Conservation (phyloP, 2,888 invertebrate species). For the Acrobasis consociella region DNA sequence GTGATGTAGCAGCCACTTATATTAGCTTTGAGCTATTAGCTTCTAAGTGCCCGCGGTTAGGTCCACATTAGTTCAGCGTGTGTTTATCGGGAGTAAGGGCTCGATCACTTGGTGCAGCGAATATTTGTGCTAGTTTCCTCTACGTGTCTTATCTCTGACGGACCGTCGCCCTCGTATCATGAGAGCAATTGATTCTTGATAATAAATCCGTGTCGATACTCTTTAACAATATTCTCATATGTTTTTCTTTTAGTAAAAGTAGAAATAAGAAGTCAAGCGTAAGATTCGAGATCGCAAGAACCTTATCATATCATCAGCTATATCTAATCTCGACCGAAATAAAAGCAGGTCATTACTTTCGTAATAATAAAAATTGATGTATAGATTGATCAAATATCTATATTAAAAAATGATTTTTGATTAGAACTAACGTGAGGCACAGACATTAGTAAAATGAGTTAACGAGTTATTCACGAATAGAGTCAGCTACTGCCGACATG, state of each 20-base stretch:
- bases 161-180: conserved; percentile 39
- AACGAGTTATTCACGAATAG: no score
- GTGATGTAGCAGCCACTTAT: conserved; percentile 36
- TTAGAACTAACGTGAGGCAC: no score
- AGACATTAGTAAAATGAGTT: no score
- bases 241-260: not conserved
- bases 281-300: no score
- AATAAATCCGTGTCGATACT: conserved; percentile 38
- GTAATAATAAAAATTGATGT: no score
- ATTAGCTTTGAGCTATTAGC: conserved; percentile 43
- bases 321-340: no score
- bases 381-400: no score
- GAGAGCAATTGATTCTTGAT: conserved; percentile 58
- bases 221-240: not conserved
- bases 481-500: no score
- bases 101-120: conserved; percentile 46
- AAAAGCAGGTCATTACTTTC: no score
- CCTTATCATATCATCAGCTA: no score
- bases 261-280: not conserved
- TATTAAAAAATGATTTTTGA: no score
- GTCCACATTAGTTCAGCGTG: conserved; percentile 43
- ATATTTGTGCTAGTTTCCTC: conserved; percentile 61
- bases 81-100: conserved; percentile 30
- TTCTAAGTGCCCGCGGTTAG: conserved; percentile 51
- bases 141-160: conserved; percentile 65